Base-by-base conservation (phyloP, 2,797 vertebrate species). In the Micrastur ruficollis region DNA sequence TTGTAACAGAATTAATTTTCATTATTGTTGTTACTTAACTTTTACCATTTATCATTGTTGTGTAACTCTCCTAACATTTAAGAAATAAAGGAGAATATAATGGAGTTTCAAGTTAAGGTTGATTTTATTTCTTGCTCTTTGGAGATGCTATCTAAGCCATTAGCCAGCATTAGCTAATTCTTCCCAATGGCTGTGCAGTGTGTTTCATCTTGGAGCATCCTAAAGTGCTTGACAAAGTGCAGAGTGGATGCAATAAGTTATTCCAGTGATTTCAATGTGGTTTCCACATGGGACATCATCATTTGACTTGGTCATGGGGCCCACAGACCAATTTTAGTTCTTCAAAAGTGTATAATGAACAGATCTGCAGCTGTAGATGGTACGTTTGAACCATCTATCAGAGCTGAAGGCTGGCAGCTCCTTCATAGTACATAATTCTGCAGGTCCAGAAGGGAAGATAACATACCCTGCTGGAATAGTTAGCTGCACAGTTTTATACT, bases 61-160 rank as follows among this genome's bases (percentile, higher is more conserved):
- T 85, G 74, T 93, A 94, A 91, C 84, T 78, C 91, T 87, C 91
- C 91, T 62, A 20, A 26, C 56, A 56, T 53, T 89, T 81, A 71
- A 83, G 46, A 91, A 94, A 91, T 95, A 96, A 96, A 95, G 79
- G 92, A 93, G 87, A 90, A 88, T 83, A 12, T 68, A 78, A 81
- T 26, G 50, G 89, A 89, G 38, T 91, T 95, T 82, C 75, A 94
- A 93, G 93, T 68, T 82, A 46, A 93, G 79, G 82, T 46, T 81
- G 96, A 66, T 81, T 85, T 89, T 40, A 46, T 87, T 96, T 53
- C 86, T 78, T 82, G 56, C 81, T 70, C 68, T 86, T 70, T 94
- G 86, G 91, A 82, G 89, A 61, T 93, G 67, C 58, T 87, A 8
- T 62, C 53, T 74, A 14, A 91, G 78, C 46, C 40, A 5, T 84